Evolutionary conservation across 2,797 vertebrate species (phyloP), one percentile per base, ranked within the genome.

Genomic region (Hemibagrus guttatus): DNA sequence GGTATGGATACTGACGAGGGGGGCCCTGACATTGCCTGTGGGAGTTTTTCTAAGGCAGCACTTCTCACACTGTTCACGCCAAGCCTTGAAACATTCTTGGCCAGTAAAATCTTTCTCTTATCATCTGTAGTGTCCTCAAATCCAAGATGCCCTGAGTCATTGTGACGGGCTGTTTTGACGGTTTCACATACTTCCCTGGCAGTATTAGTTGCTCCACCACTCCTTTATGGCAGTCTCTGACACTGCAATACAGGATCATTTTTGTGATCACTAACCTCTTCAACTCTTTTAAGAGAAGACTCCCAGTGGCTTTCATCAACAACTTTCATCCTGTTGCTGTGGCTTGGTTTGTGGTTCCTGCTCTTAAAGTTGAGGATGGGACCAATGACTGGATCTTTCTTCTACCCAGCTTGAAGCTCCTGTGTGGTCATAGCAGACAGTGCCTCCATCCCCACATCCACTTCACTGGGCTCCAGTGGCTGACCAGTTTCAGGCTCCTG

Each of bases 31-130:
- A 0, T 76, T 84, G 35, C 85, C 71, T 0, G 88, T 89, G 0
- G 83, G 89, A 0, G 89, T 91, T 66, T 92, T 92, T 17, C 89
- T 88, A 4, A 92, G 87, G 31, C 89, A 92, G 78, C 88, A 91
- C 52, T 87, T 87, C 58, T 91, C 87, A 83, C 84, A 93, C 28
- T 91, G 72, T 23, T 91, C 78, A 13, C 89, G 90, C 87, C 87
- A 92, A 13, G 58, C 58, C 64, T 92, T 91, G 88, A 5, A 91
- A 91, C 89, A 92, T 91, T 16, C 28, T 23, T 21, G 89, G 87
- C 90, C 89, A 90, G 31, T 90, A 74, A 42, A 92, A 92, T n/a
- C 87, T 78, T 23, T 92, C 84, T 1, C 87, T 88, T 64, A 87
- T 83, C 75, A 86, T 56, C 49, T 89, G 85, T 9, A 91, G 0